A percentile compares a stretch with the other conserved stretches of the same genome.
Evolutionary conservation across 2,888 invertebrate species (phyloP).

Genomic region (Chrysolina oricalcia): DNA sequence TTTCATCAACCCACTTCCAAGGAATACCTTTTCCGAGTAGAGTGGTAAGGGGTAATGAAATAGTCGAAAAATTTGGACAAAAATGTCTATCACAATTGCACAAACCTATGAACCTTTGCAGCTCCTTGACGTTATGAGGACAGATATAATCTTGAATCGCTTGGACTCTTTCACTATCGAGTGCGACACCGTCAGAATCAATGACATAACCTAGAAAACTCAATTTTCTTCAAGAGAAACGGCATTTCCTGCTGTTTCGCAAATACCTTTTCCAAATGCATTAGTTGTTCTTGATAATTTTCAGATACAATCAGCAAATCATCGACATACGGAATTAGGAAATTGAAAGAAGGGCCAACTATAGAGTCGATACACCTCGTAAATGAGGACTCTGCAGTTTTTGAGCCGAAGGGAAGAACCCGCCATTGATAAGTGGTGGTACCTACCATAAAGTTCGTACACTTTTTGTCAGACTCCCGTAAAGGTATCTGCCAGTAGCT

Average conservation of each 20-base stretch:
- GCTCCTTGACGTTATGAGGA: background rate
- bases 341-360: background rate
- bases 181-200: too few species aligned
- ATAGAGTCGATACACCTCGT: background rate
- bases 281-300: background rate
- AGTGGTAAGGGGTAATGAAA: background rate
- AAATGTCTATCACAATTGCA: background rate
- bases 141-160: background rate
- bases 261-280: background rate
- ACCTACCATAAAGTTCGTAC: too few species aligned
- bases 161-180: background rate
- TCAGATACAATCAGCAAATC: too few species aligned
- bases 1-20: background rate
- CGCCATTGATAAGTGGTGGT: too few species aligned
- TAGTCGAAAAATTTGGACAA: too few species aligned
- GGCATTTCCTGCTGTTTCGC: background rate
- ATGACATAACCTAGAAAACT: background rate
- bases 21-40: background rate
- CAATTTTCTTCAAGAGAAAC: background rate
- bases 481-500: background rate
- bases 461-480: too few species aligned
- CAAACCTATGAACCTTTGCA: background rate
- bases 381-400: conserved; percentile 6
- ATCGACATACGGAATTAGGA: background rate
- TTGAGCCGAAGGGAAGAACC: too few species aligned